A percentile compares a stretch with the other conserved stretches of the same genome.
These are phyloP conservation scores for Drosophila subpulchrella DNA, from an alignment of 1,140 invertebrate species.

Conservation along the genomic window DNA sequence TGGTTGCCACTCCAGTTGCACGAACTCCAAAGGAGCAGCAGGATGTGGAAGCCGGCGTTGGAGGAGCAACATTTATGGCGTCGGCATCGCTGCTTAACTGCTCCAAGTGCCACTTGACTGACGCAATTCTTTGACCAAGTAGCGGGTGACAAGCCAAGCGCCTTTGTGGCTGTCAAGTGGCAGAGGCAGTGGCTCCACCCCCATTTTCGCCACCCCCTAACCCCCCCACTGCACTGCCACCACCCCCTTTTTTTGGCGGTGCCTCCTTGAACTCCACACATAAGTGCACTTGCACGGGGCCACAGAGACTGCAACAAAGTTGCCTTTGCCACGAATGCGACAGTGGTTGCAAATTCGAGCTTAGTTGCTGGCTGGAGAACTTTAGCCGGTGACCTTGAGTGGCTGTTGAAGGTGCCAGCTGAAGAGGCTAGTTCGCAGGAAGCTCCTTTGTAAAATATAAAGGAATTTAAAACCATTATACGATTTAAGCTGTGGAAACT, in stretches of 20 bases:
- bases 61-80: slow-evolving; percentile 74
- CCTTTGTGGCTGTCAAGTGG: slow-evolving; percentile 78
- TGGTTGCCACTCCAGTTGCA: slow-evolving; percentile 31
- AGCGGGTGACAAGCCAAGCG: slow-evolving; percentile 76
- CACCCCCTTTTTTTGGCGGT: slow-evolving; percentile 15
- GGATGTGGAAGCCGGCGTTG: slow-evolving; percentile 1
- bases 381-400: slow-evolving; percentile 37
- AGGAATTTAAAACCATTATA: background rate
- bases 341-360: slow-evolving; percentile 43
- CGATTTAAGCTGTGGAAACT: no score
- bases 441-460: background rate
- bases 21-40: slow-evolving; percentile 19
- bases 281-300: slow-evolving; percentile 67
- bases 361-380: slow-evolving; percentile 20
- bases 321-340: slow-evolving; percentile 27
- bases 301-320: slow-evolving; percentile 59
- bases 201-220: background rate
- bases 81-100: slow-evolving; percentile 76
- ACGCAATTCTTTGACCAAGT: slow-evolving; percentile 79
- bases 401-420: slow-evolving; percentile 15
- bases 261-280: slow-evolving; percentile 65
- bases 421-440: background rate
- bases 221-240: background rate
- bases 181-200: slow-evolving; percentile 60
- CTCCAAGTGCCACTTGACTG: slow-evolving; percentile 71